Evolutionary conservation across 2,888 invertebrate genomes (phyloP), one percentile per base, ranked within the genome.

Genomic region (Merodon equestris): DNA sequence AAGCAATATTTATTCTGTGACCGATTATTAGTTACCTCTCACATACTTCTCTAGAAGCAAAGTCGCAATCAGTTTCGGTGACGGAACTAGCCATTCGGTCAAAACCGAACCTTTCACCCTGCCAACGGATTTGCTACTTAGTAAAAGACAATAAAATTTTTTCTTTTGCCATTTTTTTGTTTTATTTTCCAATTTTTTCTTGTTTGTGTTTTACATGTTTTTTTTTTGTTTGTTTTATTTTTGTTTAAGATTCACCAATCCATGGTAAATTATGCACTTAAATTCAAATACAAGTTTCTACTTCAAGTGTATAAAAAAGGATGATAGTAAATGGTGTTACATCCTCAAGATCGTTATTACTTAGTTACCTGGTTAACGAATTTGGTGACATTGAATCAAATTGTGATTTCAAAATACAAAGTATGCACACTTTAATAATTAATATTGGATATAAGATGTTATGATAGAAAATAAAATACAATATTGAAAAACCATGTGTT

Each of bases 141-240:
- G 51, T 42, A 58, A 64, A 44, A 53, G 0, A 12, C 45, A 13
- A 1, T 14, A 10, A 1, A 9, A 14, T 5, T 63, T 64, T 47
- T 53, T 70, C 54, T 79, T 79, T 79, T 79, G 70, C 79, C 74
- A 79, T 79, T 79, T 79, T 79, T 79, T 79, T 79, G 79, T 79
- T 79, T 79, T 74, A 74, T 79, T 79, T 79, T 74, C 79, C 74
- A 74, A 74, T 74, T 63, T 75, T 64, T 27, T 27, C 27, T 27
- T 27, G 7, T 27, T 27, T 79, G 58, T 70, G 51, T 70, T 79
- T 79, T 68, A 74, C 79, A 79, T 79, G 58, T 70, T 79, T 79
- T 79, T 40, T 56, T 54, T 53, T 64, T 54, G 47, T 14, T 47
- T 38, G 44, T 14, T 63, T 50, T 50, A 15, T 58, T 66, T 74